phyloP scores from a whole-genome alignment of 2,797 vertebrate genomes.

The Gallinago solitaria region DNA sequence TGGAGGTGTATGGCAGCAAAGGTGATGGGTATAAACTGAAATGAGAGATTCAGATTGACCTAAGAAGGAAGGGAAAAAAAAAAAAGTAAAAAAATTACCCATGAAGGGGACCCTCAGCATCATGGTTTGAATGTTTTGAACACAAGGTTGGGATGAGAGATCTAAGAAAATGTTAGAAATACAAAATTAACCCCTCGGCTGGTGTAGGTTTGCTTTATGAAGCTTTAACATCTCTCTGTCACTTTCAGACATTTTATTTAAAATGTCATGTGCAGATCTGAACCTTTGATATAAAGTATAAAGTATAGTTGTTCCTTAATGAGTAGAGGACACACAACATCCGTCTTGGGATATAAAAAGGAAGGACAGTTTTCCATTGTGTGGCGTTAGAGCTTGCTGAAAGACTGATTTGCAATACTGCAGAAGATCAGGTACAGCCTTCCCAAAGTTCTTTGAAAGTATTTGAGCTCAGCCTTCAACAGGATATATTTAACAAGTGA shows the following conservation, averaged over 20 bases:
- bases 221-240: background rate
- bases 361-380: background rate
- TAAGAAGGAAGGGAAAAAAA: background rate
- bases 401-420: background rate
- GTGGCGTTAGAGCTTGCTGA: background rate
- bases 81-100: too few relatives aligned
- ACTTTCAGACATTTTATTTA: background rate
- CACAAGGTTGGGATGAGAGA: background rate
- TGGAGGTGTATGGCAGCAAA: background rate
- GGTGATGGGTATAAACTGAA: background rate
- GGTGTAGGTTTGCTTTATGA: background rate
- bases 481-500: background rate
- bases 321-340: background rate
- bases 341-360: background rate
- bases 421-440: background rate
- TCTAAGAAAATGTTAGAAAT: background rate
- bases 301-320: background rate
- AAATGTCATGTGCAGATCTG: background rate
- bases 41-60: fast-evolving
- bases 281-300: background rate
- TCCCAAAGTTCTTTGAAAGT: background rate
- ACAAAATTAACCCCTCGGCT: background rate
- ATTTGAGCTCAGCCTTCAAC: background rate
- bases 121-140: background rate
- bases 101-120: background rate